A percentile compares a stretch with the other conserved stretches of the same genome.
Conservation (phyloP, 1,140 invertebrate species). For the Spodoptera litura region DNA sequence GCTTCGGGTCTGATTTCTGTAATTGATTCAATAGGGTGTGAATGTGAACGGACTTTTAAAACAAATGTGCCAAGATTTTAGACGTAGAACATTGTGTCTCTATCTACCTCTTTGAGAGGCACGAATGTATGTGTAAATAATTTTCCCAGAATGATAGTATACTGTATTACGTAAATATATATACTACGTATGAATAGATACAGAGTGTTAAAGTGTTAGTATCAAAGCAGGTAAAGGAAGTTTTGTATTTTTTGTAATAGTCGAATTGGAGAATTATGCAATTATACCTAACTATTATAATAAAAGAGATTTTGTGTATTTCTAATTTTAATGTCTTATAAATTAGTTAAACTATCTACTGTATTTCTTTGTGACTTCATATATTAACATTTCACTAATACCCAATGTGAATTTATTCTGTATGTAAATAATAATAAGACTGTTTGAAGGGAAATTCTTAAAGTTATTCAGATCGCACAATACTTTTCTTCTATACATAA, state of each 20-base stretch:
- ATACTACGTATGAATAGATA: conserved; percentile 35
- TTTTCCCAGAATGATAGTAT: conserved; percentile 30
- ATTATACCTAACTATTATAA: conserved; percentile 20
- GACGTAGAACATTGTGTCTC: conserved; percentile 36
- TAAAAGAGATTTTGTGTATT: conserved; percentile 24
- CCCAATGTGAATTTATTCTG: conserved; percentile 45
- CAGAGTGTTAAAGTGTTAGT: conserved; percentile 24
- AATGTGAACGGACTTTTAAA: conserved; percentile 43
- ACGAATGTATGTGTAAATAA: conserved; percentile 45
- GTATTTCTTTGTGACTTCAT: conserved; percentile 25
- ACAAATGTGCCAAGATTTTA: conserved; percentile 48
- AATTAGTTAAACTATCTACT: conserved; percentile 27
- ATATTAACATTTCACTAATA: conserved; percentile 27
- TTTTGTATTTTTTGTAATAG: conserved; percentile 74
- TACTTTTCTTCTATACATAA: conserved; percentile 62
- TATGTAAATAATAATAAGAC: conserved; percentile 64
- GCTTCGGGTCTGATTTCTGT: conserved; percentile 70
- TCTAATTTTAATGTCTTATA: conserved; percentile 26
- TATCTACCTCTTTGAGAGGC: conserved; percentile 14
- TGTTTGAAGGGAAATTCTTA: conserved; percentile 63
- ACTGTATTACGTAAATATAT: conserved; percentile 43
- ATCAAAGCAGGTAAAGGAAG: conserved; percentile 46
- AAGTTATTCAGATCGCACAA: conserved; percentile 69
- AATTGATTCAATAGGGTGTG: conserved; percentile 54
- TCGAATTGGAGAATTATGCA: conserved; percentile 43